Conservation (phyloP, 2,797 vertebrate genomes). For the Tympanoctomys barrerae region DNA sequence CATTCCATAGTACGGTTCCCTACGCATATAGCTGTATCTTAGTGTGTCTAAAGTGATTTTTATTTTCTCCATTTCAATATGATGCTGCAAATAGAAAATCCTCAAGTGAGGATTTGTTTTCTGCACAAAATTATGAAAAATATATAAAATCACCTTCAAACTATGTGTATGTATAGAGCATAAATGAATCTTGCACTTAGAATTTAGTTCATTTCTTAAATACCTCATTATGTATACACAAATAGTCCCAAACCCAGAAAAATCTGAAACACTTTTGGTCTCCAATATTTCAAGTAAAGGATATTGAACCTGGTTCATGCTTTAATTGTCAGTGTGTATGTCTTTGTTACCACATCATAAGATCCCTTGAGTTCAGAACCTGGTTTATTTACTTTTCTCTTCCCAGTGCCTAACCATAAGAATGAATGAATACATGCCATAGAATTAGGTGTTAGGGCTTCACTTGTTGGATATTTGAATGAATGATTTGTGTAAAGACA, state of each 20-base stretch:
- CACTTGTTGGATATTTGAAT: neutral
- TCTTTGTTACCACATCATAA: neutral
- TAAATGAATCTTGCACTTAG: neutral
- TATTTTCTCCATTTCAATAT: neutral
- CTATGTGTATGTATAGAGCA: neutral
- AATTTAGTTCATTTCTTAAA: neutral
- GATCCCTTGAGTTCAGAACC: neutral
- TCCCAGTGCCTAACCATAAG: neutral
- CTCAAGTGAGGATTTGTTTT: neutral
- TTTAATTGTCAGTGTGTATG: neutral
- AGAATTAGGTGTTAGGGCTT: neutral
- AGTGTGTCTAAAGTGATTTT: neutral
- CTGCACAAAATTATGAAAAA: neutral
- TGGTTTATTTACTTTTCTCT: neutral
- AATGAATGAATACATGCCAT: neutral
- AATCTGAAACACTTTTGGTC: too few species aligned
- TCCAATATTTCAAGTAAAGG: neutral
- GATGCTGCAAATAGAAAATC: neutral
- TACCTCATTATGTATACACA: neutral
- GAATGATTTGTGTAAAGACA: neutral
- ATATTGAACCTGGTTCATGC: neutral
- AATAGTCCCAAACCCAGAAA: neutral
- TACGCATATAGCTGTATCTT: neutral
- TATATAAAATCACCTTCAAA: neutral
- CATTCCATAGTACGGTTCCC: neutral